A percentile compares a stretch with the other conserved stretches of the same genome.
These are phyloP conservation scores for Lutraria rhynchaena DNA, from an alignment of 1,140 invertebrate species.

Conservation along the genomic window DNA sequence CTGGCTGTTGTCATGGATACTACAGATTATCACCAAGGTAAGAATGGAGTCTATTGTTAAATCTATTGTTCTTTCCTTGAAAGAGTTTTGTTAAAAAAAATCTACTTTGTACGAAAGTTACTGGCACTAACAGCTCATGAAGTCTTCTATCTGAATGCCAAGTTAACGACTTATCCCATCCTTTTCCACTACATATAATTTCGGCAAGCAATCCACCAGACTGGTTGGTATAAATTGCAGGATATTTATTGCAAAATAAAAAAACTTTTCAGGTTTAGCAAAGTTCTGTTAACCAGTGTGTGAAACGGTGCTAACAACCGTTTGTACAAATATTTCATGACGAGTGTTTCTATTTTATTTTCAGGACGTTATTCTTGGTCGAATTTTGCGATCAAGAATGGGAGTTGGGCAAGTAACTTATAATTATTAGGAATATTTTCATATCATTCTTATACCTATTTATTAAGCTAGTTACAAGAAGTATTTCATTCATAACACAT, in stretches of 20 bases:
- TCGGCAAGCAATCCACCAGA: no score
- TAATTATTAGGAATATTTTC: not conserved
- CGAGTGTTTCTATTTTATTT: conserved; percentile 1
- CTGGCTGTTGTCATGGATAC: conserved; percentile 18
- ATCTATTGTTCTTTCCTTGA: no score
- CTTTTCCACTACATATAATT: not conserved
- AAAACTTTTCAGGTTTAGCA: no score
- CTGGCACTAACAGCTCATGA: not conserved
- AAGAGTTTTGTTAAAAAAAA: not conserved
- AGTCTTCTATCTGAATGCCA: not conserved
- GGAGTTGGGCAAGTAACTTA: not conserved
- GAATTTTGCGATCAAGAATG: not conserved
- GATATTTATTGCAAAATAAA: no score
- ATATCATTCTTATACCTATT: not conserved
- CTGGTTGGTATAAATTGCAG: no score
- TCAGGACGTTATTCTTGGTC: conserved; percentile 5
- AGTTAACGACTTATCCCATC: not conserved
- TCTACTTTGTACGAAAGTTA: not conserved
- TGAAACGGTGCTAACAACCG: no score
- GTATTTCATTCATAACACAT: not conserved
- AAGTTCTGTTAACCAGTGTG: no score
- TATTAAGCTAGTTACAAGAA: not conserved
- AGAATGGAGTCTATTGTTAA: no score
- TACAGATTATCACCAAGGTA: conserved; percentile 7
- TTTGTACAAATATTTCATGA: no score